phyloP scores from a whole-genome alignment of 2,797 vertebrate species.

The Choloepus didactylus region DNA sequence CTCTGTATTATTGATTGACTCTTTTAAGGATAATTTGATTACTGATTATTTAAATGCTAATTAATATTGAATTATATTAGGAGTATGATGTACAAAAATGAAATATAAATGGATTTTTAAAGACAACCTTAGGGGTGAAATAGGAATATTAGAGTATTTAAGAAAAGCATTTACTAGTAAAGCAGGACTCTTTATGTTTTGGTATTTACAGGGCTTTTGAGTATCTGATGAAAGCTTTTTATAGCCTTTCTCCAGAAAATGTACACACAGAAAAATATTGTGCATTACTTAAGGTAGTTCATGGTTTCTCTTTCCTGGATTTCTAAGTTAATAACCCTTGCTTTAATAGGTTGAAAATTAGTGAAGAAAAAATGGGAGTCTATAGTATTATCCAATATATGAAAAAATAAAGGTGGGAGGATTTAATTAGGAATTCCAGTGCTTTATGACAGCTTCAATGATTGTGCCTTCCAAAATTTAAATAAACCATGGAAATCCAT shows the following conservation, averaged over 20 bases:
- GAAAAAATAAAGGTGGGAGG: neutral
- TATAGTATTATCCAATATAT: neutral
- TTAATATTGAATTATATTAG: neutral
- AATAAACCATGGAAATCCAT: neutral
- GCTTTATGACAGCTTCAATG: slow-evolving; percentile 7
- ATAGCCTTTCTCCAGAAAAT: neutral
- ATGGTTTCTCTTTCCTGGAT: neutral
- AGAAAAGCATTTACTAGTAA: neutral
- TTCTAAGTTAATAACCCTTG: neutral
- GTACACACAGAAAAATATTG: neutral
- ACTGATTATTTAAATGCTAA: neutral
- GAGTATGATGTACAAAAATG: neutral
- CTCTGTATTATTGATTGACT: neutral
- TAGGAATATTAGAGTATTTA: neutral
- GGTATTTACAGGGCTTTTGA: neutral
- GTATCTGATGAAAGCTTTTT: neutral
- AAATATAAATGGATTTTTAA: neutral
- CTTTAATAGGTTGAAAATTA: neutral
- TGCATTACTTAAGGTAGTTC: neutral
- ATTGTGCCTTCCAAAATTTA: slow-evolving; percentile 3
- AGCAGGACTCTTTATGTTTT: neutral
- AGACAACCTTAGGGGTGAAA: neutral
- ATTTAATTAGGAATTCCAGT: slow-evolving; percentile 9
- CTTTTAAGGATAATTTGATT: slow-evolving; percentile 1
- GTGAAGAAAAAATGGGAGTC: neutral